phyloP scores from a whole-genome alignment of 1,140 invertebrate genomes.

The Brachionus sp. region DNA sequence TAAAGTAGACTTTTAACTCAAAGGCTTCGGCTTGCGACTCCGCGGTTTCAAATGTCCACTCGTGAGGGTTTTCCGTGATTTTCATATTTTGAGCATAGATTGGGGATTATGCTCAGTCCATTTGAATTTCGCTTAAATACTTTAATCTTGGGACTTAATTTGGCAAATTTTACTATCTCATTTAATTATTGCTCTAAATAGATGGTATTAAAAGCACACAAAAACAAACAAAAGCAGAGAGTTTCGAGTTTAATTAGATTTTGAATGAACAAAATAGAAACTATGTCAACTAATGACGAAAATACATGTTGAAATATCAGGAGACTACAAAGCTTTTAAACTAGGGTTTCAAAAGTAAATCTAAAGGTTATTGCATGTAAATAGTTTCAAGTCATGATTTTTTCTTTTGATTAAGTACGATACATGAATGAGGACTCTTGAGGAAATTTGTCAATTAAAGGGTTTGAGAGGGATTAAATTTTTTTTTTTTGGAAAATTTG shows the following conservation, averaged over 20 bases:
- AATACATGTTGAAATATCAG: slow-evolving; percentile 32
- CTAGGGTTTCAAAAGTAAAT: neutral
- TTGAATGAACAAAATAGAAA: slow-evolving; percentile 1
- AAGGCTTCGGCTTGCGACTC: neutral
- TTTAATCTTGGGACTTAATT: slow-evolving; percentile 15
- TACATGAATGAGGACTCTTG: neutral
- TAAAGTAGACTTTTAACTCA: neutral
- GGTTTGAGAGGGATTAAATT: neutral
- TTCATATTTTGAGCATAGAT: neutral
- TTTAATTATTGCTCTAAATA: slow-evolving; percentile 2
- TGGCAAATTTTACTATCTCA: neutral
- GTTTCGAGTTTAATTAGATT: slow-evolving; percentile 1
- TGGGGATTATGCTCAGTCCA: neutral
- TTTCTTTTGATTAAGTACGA: neutral
- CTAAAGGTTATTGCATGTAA: slow-evolving; percentile 28
- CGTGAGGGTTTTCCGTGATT: neutral
- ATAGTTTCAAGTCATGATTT: slow-evolving; percentile 19
- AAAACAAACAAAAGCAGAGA: slow-evolving; percentile 18
- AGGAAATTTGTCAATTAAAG: neutral
- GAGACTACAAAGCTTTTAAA: slow-evolving; percentile 3
- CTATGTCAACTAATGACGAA: slow-evolving; percentile 10
- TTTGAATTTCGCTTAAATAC: neutral
- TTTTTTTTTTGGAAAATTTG: neutral
- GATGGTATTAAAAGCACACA: neutral
- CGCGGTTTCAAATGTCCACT: neutral